Evolutionary conservation across 2,113 vertebrate genomes (phyloP), one percentile per base, ranked within the genome.

Genomic region (Melanotaenia duboulayi): DNA sequence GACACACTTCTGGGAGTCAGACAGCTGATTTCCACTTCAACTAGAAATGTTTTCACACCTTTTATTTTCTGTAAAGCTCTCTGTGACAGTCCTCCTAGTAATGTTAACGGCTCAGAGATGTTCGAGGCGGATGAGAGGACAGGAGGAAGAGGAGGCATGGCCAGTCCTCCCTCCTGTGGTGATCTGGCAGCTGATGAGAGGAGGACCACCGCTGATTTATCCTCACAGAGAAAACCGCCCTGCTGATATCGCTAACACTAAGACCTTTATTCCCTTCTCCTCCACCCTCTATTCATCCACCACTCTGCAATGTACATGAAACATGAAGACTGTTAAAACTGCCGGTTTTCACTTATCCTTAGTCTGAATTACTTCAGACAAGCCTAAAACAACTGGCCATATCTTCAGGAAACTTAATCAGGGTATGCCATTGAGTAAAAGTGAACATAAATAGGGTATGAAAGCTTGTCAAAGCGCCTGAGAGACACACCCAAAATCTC

Each of bases 151-250:
- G 60, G 20, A 70, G 70, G 57, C 40, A 58, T 0, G 74, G 63
- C 48, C 46, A 57, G 39, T 16, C 6, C 17, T 61, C 44, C 55
- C 35, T 71, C 72, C 80, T 68, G 67, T 50, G 35, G 64, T 12
- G 64, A 77, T 62, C 80, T 91, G 90, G 84, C 82, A 49, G 76
- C 12, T 58, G 81, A 89, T 89, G 69, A 90, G 62, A 91, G 77
- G 32, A 80, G 32, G 59, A 71, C 11, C 23, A 25, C 65, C 59
- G 59, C 64, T 70, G 81, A 77, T 85, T 84, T 71, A 76, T 82
- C 62, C 76, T 70, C 76, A 35, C 39, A 61, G 64, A 71, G 55
- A 74, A 57, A 80, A 71, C 70, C 0, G 6, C 70, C 88, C 71
- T 46, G 81, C 59, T 73, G 78, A 73, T 25, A n/a, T 20, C 22